These are phyloP conservation scores for Rutpela maculata DNA, from an alignment of 2,888 invertebrate genomes.

Conservation along the genomic window DNA sequence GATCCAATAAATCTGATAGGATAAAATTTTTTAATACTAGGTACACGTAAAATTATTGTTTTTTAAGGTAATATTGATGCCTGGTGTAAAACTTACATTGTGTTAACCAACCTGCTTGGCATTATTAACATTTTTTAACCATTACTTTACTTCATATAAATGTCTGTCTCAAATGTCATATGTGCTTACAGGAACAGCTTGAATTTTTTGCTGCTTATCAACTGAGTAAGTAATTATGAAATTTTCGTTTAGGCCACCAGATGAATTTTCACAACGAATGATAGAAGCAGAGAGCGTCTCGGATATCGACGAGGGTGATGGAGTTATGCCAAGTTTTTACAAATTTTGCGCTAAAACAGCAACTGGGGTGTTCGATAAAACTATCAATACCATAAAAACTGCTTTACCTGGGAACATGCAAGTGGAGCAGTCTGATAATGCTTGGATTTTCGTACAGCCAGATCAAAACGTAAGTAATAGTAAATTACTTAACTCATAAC, in stretches of 20 bases:
- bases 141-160: background rate
- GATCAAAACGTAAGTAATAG: slow-evolving; percentile 67
- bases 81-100: background rate
- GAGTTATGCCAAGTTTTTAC: slow-evolving; percentile 73
- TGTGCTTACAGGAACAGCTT: background rate
- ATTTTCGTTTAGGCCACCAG: slow-evolving; percentile 59
- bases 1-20: slow-evolving; percentile 47
- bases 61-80: background rate
- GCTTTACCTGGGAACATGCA: slow-evolving; percentile 78
- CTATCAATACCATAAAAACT: slow-evolving; percentile 85
- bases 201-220: background rate
- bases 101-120: background rate
- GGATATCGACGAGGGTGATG: slow-evolving; percentile 67
- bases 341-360: slow-evolving; percentile 86
- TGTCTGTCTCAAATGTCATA: background rate
- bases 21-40: slow-evolving; percentile 49
- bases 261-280: slow-evolving; percentile 59
- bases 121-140: background rate
- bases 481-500: no score
- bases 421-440: slow-evolving; percentile 70
- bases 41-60: slow-evolving; percentile 24
- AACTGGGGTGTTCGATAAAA: slow-evolving; percentile 82
- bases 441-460: slow-evolving; percentile 74
- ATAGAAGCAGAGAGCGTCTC: slow-evolving; percentile 54
- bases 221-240: background rate